Percentiles rank a stretch among this genome's conserved stretches.
phyloP scores from a whole-genome alignment of 2,113 vertebrate genomes.

The Helogale parvula region DNA sequence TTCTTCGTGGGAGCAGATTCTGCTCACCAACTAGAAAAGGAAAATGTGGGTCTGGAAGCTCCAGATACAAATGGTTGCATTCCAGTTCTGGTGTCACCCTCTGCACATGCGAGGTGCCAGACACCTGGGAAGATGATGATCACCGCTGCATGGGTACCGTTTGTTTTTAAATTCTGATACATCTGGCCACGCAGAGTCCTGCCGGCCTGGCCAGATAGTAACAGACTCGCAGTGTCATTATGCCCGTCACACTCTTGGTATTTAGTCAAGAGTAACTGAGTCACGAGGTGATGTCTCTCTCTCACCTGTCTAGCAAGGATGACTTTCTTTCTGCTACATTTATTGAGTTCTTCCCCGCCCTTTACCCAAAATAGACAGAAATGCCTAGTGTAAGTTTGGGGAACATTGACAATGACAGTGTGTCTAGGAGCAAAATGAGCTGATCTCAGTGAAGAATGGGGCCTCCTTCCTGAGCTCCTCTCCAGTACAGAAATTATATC shows the following conservation, averaged over 20 bases:
- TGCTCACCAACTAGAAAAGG: neutral
- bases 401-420: neutral
- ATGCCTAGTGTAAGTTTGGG: neutral
- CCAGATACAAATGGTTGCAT: neutral
- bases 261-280: neutral
- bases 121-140: neutral
- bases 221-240: neutral
- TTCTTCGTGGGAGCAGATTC: neutral
- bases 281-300: neutral
- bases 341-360: neutral
- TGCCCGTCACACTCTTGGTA: neutral
- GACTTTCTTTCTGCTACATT: neutral
- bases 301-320: neutral
- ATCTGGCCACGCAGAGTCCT: neutral
- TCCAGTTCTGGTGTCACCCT: neutral
- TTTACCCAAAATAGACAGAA: neutral
- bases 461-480: neutral
- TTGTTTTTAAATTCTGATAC: neutral
- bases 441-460: neutral
- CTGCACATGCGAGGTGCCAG: fast-evolving
- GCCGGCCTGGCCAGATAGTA: neutral
- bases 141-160: neutral
- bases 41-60: neutral
- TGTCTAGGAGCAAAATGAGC: neutral
- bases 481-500: neutral